These are phyloP conservation scores for Dioctria rufipes DNA, from an alignment of 2,888 invertebrate genomes.

Conservation along the genomic window DNA sequence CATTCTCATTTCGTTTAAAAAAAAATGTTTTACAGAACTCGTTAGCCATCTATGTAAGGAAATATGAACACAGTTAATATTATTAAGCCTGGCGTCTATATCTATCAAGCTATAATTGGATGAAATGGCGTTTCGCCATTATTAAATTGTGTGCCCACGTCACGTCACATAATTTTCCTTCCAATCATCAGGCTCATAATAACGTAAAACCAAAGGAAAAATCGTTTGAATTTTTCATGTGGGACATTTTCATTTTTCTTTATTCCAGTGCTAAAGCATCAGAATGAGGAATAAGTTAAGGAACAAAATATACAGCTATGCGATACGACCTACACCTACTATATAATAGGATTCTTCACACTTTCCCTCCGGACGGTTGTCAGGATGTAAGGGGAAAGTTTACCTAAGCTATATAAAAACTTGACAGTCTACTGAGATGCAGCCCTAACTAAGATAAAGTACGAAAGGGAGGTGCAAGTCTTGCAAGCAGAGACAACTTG, in stretches of 20 bases:
- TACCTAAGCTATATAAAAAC: constrained; percentile 35
- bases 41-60: not conserved
- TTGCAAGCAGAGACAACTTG: constrained; percentile 42
- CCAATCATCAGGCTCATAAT: constrained; percentile 47
- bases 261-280: constrained; percentile 44
- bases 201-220: constrained; percentile 47
- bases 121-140: constrained; percentile 36
- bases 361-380: constrained; percentile 24
- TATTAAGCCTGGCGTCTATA: constrained; percentile 41
- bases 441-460: constrained; percentile 50
- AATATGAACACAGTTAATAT: constrained; percentile 1
- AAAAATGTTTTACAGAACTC: no score
- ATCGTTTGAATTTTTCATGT: constrained; percentile 53
- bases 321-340: not conserved
- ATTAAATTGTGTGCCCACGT: constrained; percentile 51
- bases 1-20: no score
- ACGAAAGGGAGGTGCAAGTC: constrained; percentile 37
- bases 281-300: constrained; percentile 41
- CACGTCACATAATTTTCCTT: constrained; percentile 51
- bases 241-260: constrained; percentile 52
- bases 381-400: constrained; percentile 24
- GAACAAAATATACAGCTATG: constrained; percentile 23
- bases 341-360: constrained; percentile 10
- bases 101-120: constrained; percentile 50
- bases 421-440: constrained; percentile 43